phyloP scores from a whole-genome alignment of 2,113 vertebrate genomes.

The Nestor notabilis region DNA sequence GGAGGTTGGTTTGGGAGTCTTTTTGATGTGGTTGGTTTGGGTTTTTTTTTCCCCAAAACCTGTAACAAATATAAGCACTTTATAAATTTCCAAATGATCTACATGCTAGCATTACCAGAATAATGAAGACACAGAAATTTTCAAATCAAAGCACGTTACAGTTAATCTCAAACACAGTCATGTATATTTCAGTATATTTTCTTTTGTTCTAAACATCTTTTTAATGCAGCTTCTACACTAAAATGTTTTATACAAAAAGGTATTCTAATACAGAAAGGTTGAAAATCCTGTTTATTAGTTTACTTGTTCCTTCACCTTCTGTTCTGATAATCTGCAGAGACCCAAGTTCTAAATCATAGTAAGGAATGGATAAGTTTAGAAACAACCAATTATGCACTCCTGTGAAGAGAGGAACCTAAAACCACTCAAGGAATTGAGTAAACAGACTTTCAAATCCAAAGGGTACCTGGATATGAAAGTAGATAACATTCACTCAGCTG shows the following conservation, averaged over 20 bases:
- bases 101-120: neutral
- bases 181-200: neutral
- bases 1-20: rapidly evolving
- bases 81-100: neutral
- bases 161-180: neutral
- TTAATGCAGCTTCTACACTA: neutral
- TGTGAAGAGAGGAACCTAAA: neutral
- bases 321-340: neutral
- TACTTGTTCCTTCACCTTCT: neutral
- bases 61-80: neutral
- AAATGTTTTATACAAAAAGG: neutral
- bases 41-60: neutral
- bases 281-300: neutral
- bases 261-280: neutral
- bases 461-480: neutral
- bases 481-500: neutral
- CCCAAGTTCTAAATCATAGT: neutral
- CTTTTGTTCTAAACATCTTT: neutral
- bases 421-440: neutral
- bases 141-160: neutral
- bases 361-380: neutral
- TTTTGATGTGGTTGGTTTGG: neutral
- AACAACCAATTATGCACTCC: neutral
- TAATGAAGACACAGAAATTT: neutral
- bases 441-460: neutral